Conservation (phyloP, 2,888 invertebrate genomes). For the Polymixis lichenea region DNA sequence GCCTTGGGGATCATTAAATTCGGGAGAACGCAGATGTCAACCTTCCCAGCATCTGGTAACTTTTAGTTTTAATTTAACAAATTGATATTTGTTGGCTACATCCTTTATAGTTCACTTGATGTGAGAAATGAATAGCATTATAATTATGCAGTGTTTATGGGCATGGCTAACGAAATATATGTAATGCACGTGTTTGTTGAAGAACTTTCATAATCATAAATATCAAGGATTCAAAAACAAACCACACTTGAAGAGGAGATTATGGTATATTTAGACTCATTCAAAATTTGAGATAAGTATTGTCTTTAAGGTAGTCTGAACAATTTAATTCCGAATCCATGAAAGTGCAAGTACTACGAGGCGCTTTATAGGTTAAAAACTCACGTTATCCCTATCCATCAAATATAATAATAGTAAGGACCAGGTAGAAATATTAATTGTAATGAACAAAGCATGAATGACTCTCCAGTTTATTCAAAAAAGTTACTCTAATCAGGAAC, state of each 20-base stretch:
- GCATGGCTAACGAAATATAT: slow-evolving; percentile 42
- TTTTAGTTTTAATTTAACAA: slow-evolving; percentile 74
- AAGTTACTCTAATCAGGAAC: neutral
- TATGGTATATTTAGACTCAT: neutral
- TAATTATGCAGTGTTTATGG: slow-evolving; percentile 60
- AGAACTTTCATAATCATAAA: slow-evolving; percentile 17
- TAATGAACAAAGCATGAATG: no score
- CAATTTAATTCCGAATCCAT: neutral
- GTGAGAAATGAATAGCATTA: slow-evolving; percentile 53
- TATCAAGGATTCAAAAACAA: slow-evolving; percentile 7
- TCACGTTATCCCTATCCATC: neutral
- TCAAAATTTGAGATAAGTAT: no score
- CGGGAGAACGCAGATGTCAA: slow-evolving; percentile 84
- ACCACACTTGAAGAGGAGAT: neutral
- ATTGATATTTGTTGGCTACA: slow-evolving; percentile 68
- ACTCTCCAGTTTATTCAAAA: no score
- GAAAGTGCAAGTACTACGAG: neutral
- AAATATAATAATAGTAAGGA: neutral
- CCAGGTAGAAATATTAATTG: neutral
- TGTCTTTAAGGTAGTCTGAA: neutral
- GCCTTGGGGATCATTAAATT: slow-evolving; percentile 88
- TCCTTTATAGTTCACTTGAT: slow-evolving; percentile 60
- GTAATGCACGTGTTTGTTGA: slow-evolving; percentile 42
- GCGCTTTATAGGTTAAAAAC: neutral
- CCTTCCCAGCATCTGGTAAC: slow-evolving; percentile 82